These are phyloP conservation scores for Pecten maximus DNA, from an alignment of 2,888 invertebrate genomes.

Conservation along the genomic window DNA sequence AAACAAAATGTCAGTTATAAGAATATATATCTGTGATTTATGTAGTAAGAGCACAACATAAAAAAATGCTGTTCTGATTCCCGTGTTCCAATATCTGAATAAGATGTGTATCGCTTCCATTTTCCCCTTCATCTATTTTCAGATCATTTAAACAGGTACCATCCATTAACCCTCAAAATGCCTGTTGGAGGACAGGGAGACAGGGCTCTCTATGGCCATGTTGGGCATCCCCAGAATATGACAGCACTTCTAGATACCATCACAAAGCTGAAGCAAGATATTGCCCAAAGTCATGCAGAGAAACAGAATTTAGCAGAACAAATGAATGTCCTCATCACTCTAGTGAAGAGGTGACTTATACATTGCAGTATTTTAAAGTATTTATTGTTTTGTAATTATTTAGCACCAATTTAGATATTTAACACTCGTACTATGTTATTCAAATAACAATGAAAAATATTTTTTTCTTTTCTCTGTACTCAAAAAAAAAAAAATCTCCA, in stretches of 20 bases:
- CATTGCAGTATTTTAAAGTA: not conserved
- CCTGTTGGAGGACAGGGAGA: slow-evolving; percentile 55
- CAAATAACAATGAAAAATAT: not conserved
- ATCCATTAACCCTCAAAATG: slow-evolving; percentile 37
- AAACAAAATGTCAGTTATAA: too few relatives aligned
- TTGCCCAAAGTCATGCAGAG: slow-evolving; percentile 67
- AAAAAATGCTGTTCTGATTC: too few relatives aligned
- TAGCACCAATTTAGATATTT: too few relatives aligned
- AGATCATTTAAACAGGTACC: not conserved
- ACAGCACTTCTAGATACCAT: slow-evolving; percentile 68
- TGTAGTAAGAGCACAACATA: too few relatives aligned
- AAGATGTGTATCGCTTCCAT: too few relatives aligned
- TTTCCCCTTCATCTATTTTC: not conserved
- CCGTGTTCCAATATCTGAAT: too few relatives aligned
- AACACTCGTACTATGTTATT: too few relatives aligned
- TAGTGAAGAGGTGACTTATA: slow-evolving; percentile 74
- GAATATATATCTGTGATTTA: too few relatives aligned
- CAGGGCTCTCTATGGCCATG: slow-evolving; percentile 59
- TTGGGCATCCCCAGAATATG: slow-evolving; percentile 63
- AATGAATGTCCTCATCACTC: slow-evolving; percentile 74
- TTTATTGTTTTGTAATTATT: too few relatives aligned
- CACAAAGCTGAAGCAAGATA: slow-evolving; percentile 69
- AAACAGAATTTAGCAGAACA: slow-evolving; percentile 72
- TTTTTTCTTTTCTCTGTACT: not conserved
- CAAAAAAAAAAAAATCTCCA: too few relatives aligned